phyloP scores from a whole-genome alignment of 2,888 invertebrate genomes.

The Meteorus colon region DNA sequence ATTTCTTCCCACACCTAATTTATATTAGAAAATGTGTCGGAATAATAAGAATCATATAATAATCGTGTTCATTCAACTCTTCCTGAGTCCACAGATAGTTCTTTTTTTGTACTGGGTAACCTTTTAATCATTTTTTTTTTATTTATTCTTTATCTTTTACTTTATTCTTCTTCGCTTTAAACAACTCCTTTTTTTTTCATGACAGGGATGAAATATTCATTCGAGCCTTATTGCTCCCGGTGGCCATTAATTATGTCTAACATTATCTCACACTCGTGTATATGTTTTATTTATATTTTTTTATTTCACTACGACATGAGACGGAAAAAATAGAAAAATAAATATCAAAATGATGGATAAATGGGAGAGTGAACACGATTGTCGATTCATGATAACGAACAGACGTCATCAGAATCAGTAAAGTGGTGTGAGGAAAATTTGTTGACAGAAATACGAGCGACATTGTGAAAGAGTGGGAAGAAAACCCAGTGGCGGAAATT shows the following conservation, averaged over 20 bases:
- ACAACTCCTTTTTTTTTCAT: slow-evolving; percentile 14
- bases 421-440: neutral
- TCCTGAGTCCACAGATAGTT: neutral
- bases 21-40: too few species aligned
- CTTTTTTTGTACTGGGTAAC: neutral
- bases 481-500: too few species aligned
- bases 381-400: too few species aligned
- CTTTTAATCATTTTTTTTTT: slow-evolving; percentile 13
- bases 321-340: neutral
- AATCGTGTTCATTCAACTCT: too few species aligned
- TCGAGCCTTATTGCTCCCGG: slow-evolving; percentile 33
- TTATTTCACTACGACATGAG: neutral
- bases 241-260: slow-evolving; percentile 33
- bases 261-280: slow-evolving; percentile 20
- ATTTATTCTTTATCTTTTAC: slow-evolving; percentile 21
- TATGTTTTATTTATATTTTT: slow-evolving; percentile 6
- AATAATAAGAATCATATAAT: too few species aligned
- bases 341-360: neutral
- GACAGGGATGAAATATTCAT: slow-evolving; percentile 34
- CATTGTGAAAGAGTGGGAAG: neutral
- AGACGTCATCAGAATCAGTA: neutral
- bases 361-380: too few species aligned
- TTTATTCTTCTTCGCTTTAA: slow-evolving; percentile 13
- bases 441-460: neutral
- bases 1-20: too few species aligned